These are phyloP conservation scores for Urocolius indicus DNA, from an alignment of 2,113 vertebrate species.

Conservation along the genomic window DNA sequence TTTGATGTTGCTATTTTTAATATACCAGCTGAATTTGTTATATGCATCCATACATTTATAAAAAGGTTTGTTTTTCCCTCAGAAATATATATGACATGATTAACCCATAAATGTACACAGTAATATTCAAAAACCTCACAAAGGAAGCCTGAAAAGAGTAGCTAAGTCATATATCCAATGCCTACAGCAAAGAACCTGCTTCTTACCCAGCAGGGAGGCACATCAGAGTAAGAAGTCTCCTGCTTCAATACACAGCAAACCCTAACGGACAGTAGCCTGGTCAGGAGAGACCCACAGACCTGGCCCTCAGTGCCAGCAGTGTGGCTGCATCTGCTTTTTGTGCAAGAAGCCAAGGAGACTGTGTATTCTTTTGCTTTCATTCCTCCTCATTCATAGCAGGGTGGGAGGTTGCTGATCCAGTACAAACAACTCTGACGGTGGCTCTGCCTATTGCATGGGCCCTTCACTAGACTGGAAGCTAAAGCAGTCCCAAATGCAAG, in stretches of 20 bases:
- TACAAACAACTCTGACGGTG: fast-evolving
- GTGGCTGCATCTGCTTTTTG: not conserved
- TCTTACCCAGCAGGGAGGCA: not conserved
- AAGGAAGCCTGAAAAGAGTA: not conserved
- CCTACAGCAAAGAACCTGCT: not conserved
- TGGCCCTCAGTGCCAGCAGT: not conserved
- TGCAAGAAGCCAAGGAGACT: not conserved
- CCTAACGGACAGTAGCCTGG: not conserved
- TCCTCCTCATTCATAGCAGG: not conserved
- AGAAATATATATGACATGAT: constrained; percentile 8
- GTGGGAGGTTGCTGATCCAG: not conserved
- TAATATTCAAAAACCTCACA: not conserved
- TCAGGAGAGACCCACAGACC: not conserved
- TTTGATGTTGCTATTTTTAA: constrained; percentile 58
- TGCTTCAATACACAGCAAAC: not conserved
- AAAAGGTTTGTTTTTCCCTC: constrained; percentile 2
- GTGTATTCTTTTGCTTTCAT: not conserved
- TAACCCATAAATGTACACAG: not conserved
- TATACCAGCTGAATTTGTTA: constrained; percentile 30
- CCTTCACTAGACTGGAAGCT: not conserved
- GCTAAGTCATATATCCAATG: not conserved
- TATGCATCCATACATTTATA: not conserved
- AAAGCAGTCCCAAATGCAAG: not conserved
- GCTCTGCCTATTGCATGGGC: fast-evolving
- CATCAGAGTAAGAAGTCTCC: not conserved